Percentiles rank a stretch among this genome's conserved stretches.
These are phyloP conservation scores for Pachyrhynchus sulphureomaculatus DNA, from an alignment of 1,140 invertebrate species.

Conservation along the genomic window DNA sequence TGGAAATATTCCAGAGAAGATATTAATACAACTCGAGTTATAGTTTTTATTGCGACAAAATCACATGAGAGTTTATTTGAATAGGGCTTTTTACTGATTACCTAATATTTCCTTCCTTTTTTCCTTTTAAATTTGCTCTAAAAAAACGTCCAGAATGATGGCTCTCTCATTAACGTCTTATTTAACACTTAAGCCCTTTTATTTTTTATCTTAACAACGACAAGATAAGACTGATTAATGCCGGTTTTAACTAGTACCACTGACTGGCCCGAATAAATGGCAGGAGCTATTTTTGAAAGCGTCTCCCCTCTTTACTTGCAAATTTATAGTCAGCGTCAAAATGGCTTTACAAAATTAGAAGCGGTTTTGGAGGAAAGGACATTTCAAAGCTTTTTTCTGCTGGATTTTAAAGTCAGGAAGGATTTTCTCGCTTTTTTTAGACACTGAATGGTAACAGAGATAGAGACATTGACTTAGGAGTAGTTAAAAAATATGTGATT, in stretches of 20 bases:
- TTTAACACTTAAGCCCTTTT: neutral
- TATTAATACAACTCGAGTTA: no score
- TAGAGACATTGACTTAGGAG: no score
- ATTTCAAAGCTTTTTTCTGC: neutral
- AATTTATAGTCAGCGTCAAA: constrained; percentile 5
- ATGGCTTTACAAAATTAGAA: neutral
- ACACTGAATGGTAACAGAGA: no score
- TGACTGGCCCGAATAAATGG: neutral
- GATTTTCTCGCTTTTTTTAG: no score
- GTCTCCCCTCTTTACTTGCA: constrained; percentile 1
- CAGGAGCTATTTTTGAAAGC: constrained; percentile 1
- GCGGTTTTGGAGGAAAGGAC: neutral
- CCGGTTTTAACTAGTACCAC: constrained; percentile 3
- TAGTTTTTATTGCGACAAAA: no score
- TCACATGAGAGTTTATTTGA: no score
- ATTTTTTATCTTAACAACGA: neutral
- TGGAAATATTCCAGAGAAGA: no score
- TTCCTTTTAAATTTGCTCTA: no score
- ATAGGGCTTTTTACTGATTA: no score
- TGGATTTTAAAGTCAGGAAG: neutral
- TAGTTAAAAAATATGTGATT: no score
- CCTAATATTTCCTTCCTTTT: no score
- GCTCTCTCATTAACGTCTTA: neutral
- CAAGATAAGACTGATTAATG: constrained; percentile 5
- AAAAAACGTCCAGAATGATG: no score